phyloP scores from a whole-genome alignment of 2,113 vertebrate species.

The Pogonocichla stellata region DNA sequence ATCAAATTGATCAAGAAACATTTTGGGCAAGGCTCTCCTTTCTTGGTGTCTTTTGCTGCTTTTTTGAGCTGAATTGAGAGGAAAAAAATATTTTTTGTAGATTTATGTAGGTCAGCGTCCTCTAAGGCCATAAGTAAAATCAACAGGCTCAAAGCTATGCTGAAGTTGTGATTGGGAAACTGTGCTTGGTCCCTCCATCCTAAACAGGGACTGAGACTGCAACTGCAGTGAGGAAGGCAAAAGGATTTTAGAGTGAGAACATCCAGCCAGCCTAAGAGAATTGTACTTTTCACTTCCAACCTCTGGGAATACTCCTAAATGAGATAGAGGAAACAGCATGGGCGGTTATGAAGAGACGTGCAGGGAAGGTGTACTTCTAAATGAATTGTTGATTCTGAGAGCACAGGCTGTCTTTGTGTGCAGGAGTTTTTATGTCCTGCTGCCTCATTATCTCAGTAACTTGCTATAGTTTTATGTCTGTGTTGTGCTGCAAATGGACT shows the following conservation, averaged over 20 bases:
- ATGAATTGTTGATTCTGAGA: background rate
- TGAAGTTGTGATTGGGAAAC: background rate
- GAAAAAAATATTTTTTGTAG: background rate
- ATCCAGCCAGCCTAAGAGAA: background rate
- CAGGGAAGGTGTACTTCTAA: background rate
- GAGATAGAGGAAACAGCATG: fast-evolving
- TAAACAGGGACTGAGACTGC: background rate
- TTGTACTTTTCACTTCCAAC: background rate
- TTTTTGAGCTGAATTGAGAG: background rate
- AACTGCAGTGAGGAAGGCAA: background rate
- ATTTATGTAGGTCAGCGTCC: background rate
- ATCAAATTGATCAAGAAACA: background rate
- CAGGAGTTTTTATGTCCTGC: conserved; percentile 12
- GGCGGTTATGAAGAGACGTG: fast-evolving
- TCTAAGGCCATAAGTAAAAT: background rate
- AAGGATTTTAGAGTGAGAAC: background rate
- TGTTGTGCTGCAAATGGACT: conserved; percentile 42
- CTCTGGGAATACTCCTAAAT: background rate
- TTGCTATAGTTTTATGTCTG: conserved; percentile 29
- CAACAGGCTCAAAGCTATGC: background rate
- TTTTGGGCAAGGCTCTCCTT: background rate
- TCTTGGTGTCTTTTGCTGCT: background rate
- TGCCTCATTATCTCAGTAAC: conserved; percentile 39
- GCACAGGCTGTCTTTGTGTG: background rate
- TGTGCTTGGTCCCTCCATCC: background rate